Evolutionary conservation across 2,113 vertebrate species (phyloP).

Genomic region (Taxidea taxus): DNA sequence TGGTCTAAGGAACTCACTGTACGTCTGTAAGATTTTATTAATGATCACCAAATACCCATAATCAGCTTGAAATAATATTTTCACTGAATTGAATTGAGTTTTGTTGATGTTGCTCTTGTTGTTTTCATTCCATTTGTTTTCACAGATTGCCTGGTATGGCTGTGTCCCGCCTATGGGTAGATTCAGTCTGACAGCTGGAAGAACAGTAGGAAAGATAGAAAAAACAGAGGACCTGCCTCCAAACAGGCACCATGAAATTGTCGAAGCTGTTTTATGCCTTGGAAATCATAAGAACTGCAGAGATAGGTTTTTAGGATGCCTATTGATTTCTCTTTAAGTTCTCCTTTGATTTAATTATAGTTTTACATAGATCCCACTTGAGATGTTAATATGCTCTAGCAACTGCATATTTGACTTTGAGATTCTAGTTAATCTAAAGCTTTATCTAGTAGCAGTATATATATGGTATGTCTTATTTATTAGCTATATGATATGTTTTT

Average conservation of each 20-base stretch:
- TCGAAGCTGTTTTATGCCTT: neutral
- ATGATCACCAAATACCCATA: neutral
- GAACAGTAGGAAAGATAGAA: neutral
- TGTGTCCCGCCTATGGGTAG: neutral
- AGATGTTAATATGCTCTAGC: neutral
- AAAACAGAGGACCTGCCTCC: neutral
- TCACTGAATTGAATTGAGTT: neutral
- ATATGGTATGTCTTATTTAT: neutral
- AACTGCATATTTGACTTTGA: slow-evolving; percentile 3
- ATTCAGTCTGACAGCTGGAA: neutral
- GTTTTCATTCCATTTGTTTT: slow-evolving; percentile 28
- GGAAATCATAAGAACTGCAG: neutral
- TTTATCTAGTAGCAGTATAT: neutral
- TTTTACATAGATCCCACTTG: neutral
- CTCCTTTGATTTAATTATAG: slow-evolving; percentile 34
- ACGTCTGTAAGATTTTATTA: neutral
- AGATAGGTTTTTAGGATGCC: neutral
- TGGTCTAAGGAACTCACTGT: neutral
- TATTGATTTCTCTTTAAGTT: slow-evolving; percentile 17
- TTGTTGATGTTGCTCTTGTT: slow-evolving; percentile 13
- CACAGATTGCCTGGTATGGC: neutral
- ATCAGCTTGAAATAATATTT: neutral
- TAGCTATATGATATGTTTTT: neutral
- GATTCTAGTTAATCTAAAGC: neutral
- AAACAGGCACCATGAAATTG: neutral